Evolutionary conservation across 92 coral and sea anemone species (phyloP).

Genomic region (Siderastrea siderea): DNA sequence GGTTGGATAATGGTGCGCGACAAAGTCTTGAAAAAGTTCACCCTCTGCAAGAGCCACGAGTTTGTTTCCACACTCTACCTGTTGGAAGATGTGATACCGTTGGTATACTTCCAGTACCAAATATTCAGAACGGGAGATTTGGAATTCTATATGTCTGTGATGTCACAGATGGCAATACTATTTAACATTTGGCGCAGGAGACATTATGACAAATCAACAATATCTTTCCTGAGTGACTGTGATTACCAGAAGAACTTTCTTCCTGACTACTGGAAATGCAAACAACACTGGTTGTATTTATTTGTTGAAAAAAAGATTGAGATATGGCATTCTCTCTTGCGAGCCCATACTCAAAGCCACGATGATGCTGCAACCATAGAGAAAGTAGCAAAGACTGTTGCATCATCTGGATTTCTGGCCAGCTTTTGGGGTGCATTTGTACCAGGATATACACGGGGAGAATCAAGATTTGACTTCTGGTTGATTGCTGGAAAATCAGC

Average conservation of each 20-base stretch:
- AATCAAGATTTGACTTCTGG: constrained; percentile 35
- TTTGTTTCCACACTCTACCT: constrained; percentile 50
- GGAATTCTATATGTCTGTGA: constrained; percentile 47
- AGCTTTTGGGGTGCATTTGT: constrained; percentile 51
- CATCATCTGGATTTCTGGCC: constrained; percentile 44
- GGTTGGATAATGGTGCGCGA: constrained; percentile 73
- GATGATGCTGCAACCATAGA: background rate
- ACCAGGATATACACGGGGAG: constrained; percentile 37
- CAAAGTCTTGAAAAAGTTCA: constrained; percentile 44
- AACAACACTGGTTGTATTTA: constrained; percentile 56
- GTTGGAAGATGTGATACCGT: constrained; percentile 66
- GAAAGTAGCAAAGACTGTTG: constrained; percentile 34
- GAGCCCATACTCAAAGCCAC: constrained; percentile 42
- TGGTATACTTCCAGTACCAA: constrained; percentile 62
- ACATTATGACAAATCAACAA: constrained; percentile 72
- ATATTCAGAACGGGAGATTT: constrained; percentile 57
- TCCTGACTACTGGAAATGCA: constrained; percentile 42
- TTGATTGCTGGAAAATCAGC: constrained; percentile 68
- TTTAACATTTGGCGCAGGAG: constrained; percentile 58
- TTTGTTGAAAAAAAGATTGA: constrained; percentile 65
- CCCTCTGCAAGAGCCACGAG: constrained; percentile 53
- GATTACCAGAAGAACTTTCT: constrained; percentile 51
- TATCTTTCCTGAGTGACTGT: constrained; percentile 66
- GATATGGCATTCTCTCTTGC: constrained; percentile 59
- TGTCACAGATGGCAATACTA: constrained; percentile 54